Evolutionary conservation across 2,888 invertebrate genomes (phyloP), one percentile per base, ranked within the genome.

Genomic region (Cerceris rybyensis): DNA sequence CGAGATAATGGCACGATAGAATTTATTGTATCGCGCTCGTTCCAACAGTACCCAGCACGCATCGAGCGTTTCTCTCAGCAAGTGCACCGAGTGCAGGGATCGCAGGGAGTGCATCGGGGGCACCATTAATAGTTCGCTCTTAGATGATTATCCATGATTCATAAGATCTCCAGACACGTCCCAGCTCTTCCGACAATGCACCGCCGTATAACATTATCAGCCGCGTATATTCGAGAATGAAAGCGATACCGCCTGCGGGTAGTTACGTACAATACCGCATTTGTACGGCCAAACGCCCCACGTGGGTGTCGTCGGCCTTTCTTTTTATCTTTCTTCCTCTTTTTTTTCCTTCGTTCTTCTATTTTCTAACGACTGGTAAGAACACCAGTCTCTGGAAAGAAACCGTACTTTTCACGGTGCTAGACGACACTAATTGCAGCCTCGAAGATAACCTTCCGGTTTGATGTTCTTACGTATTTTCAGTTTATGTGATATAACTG

Each of bases 61-160:
- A n/a, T 50, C 50, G n/a, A n/a, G 9, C n/a, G 50, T 50, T 8
- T 11, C n/a, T 50, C 50, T n/a, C 43, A 16, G 2, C 13, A 42
- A 58, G 5, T 8, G 41, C 43, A 16, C 2, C 13, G 50, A 58
- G 5, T 8, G 41, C 13, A 7, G 46, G 43, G 11, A 28, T 28
- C 28, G 28, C 28, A 28, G 28, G 4, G 50, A 58, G 5, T 8
- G 41, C 13, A 13, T 43, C 46, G 11, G n/a, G 16, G 46, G 16
- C 59, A 50, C 58, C 70, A 43, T 71, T 59, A 71, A 65, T 71
- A 71, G 70, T 66, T 59, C 65, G 66, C 43, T 50, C 50, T 57
- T 65, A 65, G 70, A 71, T 52, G 58, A 43, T 71, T 65, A 52
- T 42, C 65, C 70, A 39, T 59, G 58, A 71, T 71, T 71, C 52